phyloP scores from a whole-genome alignment of 2,113 vertebrate genomes.

The Xenopus borealis region DNA sequence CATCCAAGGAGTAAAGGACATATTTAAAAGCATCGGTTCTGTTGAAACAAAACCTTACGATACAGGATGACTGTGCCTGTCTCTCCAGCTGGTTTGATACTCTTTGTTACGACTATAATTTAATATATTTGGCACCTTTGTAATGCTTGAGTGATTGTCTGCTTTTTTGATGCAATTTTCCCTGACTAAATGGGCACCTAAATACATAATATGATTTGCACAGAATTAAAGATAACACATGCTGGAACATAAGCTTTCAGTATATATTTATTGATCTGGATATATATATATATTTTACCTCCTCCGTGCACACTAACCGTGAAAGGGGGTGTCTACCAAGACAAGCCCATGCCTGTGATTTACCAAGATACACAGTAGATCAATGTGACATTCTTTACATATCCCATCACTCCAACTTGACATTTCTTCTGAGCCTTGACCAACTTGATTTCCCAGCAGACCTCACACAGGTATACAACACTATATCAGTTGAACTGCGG shows the following conservation, averaged over 20 bases:
- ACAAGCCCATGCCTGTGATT: constrained; percentile 5
- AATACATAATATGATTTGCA: constrained; percentile 23
- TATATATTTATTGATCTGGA: constrained; percentile 2
- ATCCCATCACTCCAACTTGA: neutral
- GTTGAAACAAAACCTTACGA: too few relatives aligned
- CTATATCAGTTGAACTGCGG: constrained; percentile 28
- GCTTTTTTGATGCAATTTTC: constrained; percentile 29
- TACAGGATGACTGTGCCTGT: too few relatives aligned
- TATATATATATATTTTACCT: neutral
- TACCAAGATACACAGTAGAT: constrained; percentile 19
- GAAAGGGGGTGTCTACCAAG: too few relatives aligned
- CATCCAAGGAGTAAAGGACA: too few relatives aligned
- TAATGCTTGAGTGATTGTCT: constrained; percentile 19
- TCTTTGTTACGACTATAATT: neutral
- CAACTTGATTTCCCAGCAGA: constrained; percentile 40
- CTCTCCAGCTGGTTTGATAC: neutral
- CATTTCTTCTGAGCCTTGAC: constrained; percentile 32
- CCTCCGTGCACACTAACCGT: neutral
- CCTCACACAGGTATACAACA: neutral
- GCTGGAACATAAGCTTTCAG: constrained; percentile 20
- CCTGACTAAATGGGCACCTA: too few relatives aligned
- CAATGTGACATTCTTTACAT: constrained; percentile 30
- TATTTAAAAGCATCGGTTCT: too few relatives aligned
- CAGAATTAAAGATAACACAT: neutral
- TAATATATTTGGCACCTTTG: neutral